Conservation (phyloP, 2,113 vertebrate genomes). For the Vombatus ursinus region DNA sequence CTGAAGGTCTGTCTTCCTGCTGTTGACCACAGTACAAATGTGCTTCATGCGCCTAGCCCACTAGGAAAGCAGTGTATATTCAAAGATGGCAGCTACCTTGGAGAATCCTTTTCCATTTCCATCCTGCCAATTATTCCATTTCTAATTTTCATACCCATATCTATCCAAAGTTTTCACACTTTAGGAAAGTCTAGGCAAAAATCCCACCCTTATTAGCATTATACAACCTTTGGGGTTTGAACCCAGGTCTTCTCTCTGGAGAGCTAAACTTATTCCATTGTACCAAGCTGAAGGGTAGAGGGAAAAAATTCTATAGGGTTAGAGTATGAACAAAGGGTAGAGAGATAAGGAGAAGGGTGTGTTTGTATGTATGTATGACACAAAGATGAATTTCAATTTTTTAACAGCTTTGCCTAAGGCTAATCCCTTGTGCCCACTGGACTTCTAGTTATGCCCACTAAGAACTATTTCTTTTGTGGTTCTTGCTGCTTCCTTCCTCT, state of each 20-base stretch:
- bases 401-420: neutral
- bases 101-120: neutral
- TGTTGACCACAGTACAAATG: neutral
- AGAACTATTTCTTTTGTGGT: neutral
- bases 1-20: neutral
- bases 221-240: neutral
- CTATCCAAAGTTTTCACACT: neutral
- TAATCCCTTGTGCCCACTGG: neutral
- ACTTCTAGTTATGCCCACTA: neutral
- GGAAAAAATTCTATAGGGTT: neutral
- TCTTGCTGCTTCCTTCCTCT: neutral
- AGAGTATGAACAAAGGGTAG: neutral
- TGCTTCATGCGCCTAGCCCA: neutral
- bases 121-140: neutral
- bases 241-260: neutral
- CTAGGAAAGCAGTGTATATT: neutral
- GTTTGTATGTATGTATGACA: neutral
- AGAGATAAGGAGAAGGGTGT: neutral
- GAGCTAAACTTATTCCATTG: neutral
- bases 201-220: neutral
- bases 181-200: neutral
- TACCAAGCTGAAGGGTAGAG: neutral
- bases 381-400: neutral
- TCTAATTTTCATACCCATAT: neutral
- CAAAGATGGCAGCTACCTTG: neutral